A percentile compares a stretch with the other conserved stretches of the same genome.
These are phyloP conservation scores for Scaptomyza caliginosa DNA, from an alignment of 2,888 invertebrate genomes.

Conservation along the genomic window DNA sequence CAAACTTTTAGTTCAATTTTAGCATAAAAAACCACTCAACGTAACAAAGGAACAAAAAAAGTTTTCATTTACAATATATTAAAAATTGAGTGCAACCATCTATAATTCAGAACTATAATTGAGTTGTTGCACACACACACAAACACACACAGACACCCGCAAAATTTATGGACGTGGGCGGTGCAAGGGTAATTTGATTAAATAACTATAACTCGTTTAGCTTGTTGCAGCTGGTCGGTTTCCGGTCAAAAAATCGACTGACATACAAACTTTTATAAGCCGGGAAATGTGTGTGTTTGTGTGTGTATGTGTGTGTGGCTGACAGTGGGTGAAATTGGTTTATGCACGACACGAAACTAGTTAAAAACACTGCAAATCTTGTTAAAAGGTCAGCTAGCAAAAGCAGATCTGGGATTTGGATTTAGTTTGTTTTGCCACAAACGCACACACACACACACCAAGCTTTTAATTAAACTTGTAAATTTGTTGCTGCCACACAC, in stretches of 20 bases:
- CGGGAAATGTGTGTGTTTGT: not conserved
- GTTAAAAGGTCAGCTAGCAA: slow-evolving; percentile 16
- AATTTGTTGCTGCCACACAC: slow-evolving; percentile 57
- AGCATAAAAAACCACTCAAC: not conserved
- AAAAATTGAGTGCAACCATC: not conserved
- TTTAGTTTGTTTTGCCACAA: slow-evolving; percentile 33
- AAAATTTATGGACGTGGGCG: slow-evolving; percentile 16
- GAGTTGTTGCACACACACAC: not conserved
- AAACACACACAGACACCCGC: not conserved
- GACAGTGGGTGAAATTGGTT: slow-evolving; percentile 45
- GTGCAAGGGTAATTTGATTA: slow-evolving; percentile 47
- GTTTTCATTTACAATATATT: not conserved
- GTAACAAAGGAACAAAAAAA: not conserved
- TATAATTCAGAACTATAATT: not conserved
- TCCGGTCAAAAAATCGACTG: slow-evolving; percentile 40
- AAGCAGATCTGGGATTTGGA: slow-evolving; percentile 6
- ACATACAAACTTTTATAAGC: slow-evolving; percentile 1
- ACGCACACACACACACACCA: slow-evolving; percentile 17
- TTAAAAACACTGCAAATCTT: slow-evolving; percentile 56
- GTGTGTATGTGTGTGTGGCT: slow-evolving; percentile 1
- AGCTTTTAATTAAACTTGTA: slow-evolving; percentile 74
- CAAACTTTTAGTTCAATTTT: not conserved
- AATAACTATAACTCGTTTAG: slow-evolving; percentile 49
- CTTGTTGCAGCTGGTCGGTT: slow-evolving; percentile 25
- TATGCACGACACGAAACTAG: slow-evolving; percentile 55